phyloP scores from a whole-genome alignment of 2,113 vertebrate species.

The Colinus virginianus region DNA sequence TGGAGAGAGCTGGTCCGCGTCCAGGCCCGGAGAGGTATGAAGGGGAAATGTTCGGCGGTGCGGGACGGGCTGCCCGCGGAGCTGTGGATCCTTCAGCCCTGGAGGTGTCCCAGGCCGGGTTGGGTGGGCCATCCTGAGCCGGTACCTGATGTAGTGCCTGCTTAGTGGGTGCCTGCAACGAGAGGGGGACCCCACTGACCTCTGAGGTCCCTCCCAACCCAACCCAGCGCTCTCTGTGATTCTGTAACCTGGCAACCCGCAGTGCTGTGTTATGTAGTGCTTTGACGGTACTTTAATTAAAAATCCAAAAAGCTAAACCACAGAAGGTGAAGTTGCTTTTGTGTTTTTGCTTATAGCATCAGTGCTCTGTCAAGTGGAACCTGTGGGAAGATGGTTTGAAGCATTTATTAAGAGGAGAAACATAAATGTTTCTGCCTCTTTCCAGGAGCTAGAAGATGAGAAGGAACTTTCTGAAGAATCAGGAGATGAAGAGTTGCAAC shows the following conservation, averaged over 20 bases:
- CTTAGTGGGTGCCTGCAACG: too few relatives aligned
- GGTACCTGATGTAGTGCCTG: too few relatives aligned
- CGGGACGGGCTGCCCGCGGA: too few relatives aligned
- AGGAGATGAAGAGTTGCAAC: slow-evolving; percentile 93
- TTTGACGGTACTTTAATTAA: not conserved
- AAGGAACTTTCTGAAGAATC: slow-evolving; percentile 94
- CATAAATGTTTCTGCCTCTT: slow-evolving; percentile 93
- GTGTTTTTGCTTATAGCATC: slow-evolving; percentile 85
- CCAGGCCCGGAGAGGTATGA: too few relatives aligned
- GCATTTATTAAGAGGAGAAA: slow-evolving; percentile 93
- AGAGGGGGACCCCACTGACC: too few relatives aligned
- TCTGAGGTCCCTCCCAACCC: too few relatives aligned
- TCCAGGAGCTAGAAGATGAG: slow-evolving; percentile 97
- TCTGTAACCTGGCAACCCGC: not conserved
- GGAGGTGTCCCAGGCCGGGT: too few relatives aligned
- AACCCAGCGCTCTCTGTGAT: too few relatives aligned
- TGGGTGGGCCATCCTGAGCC: too few relatives aligned
- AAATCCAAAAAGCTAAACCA: not conserved
- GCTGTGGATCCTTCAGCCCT: too few relatives aligned
- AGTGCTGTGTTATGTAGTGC: not conserved
- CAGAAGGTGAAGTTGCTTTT: slow-evolving; percentile 53
- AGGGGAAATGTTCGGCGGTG: too few relatives aligned
- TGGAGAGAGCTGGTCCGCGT: too few relatives aligned
- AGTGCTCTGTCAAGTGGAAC: slow-evolving; percentile 92
- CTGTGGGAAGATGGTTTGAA: slow-evolving; percentile 98